These are phyloP conservation scores for Anneissia japonica DNA, from an alignment of 35 echinoderm and acorn worm species.

Conservation along the genomic window DNA sequence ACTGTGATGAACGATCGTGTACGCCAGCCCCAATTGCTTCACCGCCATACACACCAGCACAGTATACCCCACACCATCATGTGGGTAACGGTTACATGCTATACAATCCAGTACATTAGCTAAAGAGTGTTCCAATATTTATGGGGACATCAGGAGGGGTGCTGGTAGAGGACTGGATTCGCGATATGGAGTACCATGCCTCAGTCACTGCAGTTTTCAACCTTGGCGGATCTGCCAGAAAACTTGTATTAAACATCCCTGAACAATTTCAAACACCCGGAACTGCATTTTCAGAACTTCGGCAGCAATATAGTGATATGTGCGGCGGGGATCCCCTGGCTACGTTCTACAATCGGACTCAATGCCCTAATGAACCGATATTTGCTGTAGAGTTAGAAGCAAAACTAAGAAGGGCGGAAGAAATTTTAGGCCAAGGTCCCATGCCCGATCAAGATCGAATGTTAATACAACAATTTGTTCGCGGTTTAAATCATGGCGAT, in stretches of 20 bases:
- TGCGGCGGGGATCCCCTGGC: constrained; percentile 10
- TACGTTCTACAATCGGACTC: constrained; percentile 21
- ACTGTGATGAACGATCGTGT: too few relatives aligned
- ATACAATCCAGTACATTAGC: neutral
- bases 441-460: too few relatives aligned
- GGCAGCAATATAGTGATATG: constrained; percentile 3
- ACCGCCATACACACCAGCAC: too few relatives aligned
- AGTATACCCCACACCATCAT: too few relatives aligned
- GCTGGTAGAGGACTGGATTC: constrained; percentile 21
- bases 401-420: too few relatives aligned
- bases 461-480: too few relatives aligned
- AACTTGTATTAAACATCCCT: constrained; percentile 20
- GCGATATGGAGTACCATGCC: constrained; percentile 13
- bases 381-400: constrained; percentile 1
- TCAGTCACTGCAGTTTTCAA: constrained; percentile 7
- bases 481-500: too few relatives aligned
- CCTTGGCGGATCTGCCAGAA: constrained; percentile 20
- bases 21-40: too few relatives aligned
- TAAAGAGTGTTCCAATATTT: constrained; percentile 20
- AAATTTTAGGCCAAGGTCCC: too few relatives aligned
- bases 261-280: neutral
- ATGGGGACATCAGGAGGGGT: neutral
- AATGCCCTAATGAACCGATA: neutral
- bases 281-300: constrained; percentile 6
- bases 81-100: too few relatives aligned